A percentile compares a stretch with the other conserved stretches of the same genome.
These are phyloP conservation scores for Chondrilla cf. caribensis DNA, from an alignment of 37 sponge, comb jelly and placozoan species.

Conservation along the genomic window DNA sequence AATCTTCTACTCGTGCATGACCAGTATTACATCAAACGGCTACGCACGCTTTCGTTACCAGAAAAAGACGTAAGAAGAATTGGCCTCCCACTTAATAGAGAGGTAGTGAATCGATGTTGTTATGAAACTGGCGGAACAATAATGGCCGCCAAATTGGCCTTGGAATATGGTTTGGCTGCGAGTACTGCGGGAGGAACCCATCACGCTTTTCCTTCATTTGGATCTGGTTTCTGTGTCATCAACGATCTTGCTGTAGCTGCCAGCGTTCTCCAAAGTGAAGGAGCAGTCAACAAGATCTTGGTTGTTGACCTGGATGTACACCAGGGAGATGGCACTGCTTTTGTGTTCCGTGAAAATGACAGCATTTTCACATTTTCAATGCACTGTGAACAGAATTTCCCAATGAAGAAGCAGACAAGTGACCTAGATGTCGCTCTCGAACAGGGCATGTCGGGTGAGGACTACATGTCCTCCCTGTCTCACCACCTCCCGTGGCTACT, in stretches of 20 bases:
- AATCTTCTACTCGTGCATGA: conserved; percentile 4
- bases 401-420: conserved; percentile 17
- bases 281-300: neutral
- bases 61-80: conserved; percentile 11
- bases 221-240: conserved; percentile 23
- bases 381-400: conserved; percentile 34
- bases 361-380: conserved; percentile 25
- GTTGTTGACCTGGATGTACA: conserved; percentile 30
- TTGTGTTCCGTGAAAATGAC: neutral
- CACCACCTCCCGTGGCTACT: neutral
- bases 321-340: conserved; percentile 34
- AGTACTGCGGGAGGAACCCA: conserved; percentile 36
- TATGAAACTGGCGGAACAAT: conserved; percentile 31
- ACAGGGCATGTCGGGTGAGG: neutral
- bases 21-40: neutral
- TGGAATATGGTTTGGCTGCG: conserved; percentile 13
- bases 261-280: neutral
- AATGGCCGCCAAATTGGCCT: conserved; percentile 7
- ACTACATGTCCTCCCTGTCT: neutral
- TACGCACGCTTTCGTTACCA: neutral
- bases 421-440: conserved; percentile 13
- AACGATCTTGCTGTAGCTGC: conserved; percentile 34
- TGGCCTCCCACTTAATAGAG: neutral
- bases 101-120: conserved; percentile 11
- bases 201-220: conserved; percentile 27